phyloP scores from a whole-genome alignment of 2,113 vertebrate species.

The Genyomyrus donnyi region DNA sequence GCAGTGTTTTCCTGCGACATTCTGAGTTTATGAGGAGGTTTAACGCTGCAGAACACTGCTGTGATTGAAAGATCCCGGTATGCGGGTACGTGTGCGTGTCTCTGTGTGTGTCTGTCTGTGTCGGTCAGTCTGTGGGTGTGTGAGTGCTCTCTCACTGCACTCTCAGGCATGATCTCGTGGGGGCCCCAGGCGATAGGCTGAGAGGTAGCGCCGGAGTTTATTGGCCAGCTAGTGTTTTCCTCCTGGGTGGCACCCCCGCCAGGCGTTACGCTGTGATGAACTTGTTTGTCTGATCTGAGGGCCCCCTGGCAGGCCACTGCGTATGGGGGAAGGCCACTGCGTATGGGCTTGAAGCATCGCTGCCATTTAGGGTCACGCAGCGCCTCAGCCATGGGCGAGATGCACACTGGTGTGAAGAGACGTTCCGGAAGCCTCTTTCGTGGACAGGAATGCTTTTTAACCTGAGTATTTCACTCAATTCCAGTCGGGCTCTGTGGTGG shows the following conservation, averaged over 20 bases:
- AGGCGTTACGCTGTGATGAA: too few relatives aligned
- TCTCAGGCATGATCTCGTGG: not conserved
- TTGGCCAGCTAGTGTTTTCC: not conserved
- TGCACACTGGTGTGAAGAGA: not conserved
- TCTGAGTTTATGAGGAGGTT: not conserved
- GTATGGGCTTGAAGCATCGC: not conserved
- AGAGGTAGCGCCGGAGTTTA: not conserved
- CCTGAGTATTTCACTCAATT: not conserved
- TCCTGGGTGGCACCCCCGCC: not conserved
- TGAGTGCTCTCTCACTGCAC: not conserved
- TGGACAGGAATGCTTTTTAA: not conserved
- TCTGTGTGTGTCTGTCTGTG: not conserved
- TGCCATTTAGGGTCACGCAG: not conserved
- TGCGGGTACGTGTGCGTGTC: not conserved
- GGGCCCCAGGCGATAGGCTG: not conserved
- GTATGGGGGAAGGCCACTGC: not conserved
- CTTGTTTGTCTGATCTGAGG: not conserved
- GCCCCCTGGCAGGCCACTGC: not conserved
- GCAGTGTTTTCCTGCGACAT: not conserved
- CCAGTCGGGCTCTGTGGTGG: not conserved
- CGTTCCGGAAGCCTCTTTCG: not conserved
- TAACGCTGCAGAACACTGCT: not conserved
- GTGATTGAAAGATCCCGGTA: not conserved
- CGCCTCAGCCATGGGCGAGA: not conserved
- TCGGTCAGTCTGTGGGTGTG: not conserved